Evolutionary conservation across 1,140 invertebrate genomes (phyloP).

Genomic region (Melipona quadrifasciata): DNA sequence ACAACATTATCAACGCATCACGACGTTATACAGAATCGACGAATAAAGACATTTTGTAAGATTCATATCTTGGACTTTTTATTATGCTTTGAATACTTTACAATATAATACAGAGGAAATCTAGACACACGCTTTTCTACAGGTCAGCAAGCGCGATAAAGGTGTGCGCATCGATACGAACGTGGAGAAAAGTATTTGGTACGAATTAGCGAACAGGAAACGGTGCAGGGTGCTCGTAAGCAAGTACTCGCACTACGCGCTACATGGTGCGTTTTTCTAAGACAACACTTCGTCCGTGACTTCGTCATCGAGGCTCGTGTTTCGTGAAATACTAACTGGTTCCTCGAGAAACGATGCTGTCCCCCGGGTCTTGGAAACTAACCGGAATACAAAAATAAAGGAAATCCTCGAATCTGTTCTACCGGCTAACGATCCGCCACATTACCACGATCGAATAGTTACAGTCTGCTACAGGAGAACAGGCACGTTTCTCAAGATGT

Average conservation of each 20-base stretch:
- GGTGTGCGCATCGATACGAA: constrained; percentile 27
- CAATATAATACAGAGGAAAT: constrained; percentile 75
- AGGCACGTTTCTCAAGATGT: constrained; percentile 9
- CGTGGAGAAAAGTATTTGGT: constrained; percentile 48
- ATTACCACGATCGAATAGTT: neutral
- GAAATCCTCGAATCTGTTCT: neutral
- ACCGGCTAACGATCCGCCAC: neutral
- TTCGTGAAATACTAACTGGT: constrained; percentile 10
- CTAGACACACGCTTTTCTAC: constrained; percentile 48
- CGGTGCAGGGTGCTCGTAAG: constrained; percentile 56
- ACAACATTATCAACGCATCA: neutral
- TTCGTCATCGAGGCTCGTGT: constrained; percentile 19
- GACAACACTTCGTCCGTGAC: constrained; percentile 40
- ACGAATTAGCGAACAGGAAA: constrained; percentile 45
- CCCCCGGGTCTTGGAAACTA: neutral
- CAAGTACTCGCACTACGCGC: constrained; percentile 56
- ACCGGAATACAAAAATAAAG: neutral
- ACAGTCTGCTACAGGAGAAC: neutral
- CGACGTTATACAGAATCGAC: neutral
- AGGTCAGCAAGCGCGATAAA: constrained; percentile 36
- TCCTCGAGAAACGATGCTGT: neutral
- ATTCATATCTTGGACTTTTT: constrained; percentile 69
- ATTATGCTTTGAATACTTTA: constrained; percentile 73
- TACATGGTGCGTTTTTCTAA: constrained; percentile 58
- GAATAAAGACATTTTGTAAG: constrained; percentile 35